Evolutionary conservation across 2,113 vertebrate species (phyloP), one percentile per base, ranked within the genome.

Genomic region (Hippocampus zosterae): DNA sequence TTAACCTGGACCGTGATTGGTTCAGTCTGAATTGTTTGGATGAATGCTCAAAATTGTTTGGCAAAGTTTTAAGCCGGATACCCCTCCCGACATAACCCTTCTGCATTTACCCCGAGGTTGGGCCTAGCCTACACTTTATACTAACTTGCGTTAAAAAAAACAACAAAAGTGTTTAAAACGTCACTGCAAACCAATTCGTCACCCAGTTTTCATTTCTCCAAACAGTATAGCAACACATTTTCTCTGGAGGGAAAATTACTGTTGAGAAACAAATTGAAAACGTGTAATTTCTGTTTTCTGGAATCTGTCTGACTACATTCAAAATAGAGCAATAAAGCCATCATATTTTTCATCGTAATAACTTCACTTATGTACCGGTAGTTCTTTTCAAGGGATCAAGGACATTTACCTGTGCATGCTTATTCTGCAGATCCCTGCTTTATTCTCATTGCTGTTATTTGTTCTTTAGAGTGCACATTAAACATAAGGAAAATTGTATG

Each of bases 211-310:
- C 62, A 2, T 73, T 67, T 69, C 40, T 80, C 57, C 60, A 2
- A 25, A 56, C 71, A 37, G 33, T 37, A 37, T 37, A 37, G 5
- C 5, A 9, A 5, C 19, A 68, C 50, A 29, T 72, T 33, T 59
- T 68, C 73, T 77, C 66, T 42, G 37, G 77, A 61, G 77, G 53
- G 25, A 72, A 44, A 37, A 70, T 3, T 60, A 70, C 16, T 46
- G 66, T 64, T 77, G 63, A 81, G 70, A 62, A 73, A 64, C 71
- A 25, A 25, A 56, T 25, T 56, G 23, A 27, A 56, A 56, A 25
- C 1, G 11, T 44, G 10, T 0, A 3, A 13, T 44, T 44, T 13
- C 10, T 44, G 33, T 44, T 44, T 44, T 44, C 13, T 13, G 12
- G 42, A 44, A 44, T 44, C 42, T 44, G 42, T 3, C 12, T 44